Percentiles rank a stretch among this genome's conserved stretches.
These are phyloP conservation scores for Rhincodon typus DNA, from an alignment of 2,797 vertebrate species.

Conservation along the genomic window DNA sequence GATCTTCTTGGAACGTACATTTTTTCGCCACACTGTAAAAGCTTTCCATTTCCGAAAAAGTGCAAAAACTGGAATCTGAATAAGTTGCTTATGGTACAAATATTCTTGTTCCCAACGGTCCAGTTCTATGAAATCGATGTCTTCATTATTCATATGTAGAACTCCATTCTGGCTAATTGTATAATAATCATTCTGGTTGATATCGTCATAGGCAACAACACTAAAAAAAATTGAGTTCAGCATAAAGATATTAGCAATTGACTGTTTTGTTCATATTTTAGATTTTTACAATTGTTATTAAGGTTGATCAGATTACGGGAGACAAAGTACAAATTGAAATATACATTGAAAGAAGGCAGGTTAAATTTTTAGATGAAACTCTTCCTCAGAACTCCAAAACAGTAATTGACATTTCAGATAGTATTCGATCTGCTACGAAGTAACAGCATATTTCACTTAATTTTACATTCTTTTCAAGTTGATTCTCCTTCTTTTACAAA, in stretches of 20 bases:
- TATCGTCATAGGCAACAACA: slow-evolving; percentile 56
- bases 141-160: slow-evolving; percentile 46
- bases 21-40: slow-evolving; percentile 66
- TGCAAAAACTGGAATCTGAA: slow-evolving; percentile 66
- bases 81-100: slow-evolving; percentile 56
- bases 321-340: background rate
- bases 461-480: background rate
- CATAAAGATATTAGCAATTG: background rate
- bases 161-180: slow-evolving; percentile 59
- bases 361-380: background rate
- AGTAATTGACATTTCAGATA: no score
- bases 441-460: background rate
- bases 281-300: background rate
- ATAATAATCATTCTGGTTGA: slow-evolving; percentile 62
- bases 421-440: background rate
- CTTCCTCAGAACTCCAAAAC: background rate
- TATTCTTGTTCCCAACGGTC: slow-evolving; percentile 68
- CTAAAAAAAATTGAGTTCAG: slow-evolving; percentile 47
- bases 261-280: background rate
- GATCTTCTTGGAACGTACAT: slow-evolving; percentile 62
- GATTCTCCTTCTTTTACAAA: background rate
- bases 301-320: background rate
- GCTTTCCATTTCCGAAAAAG: slow-evolving; percentile 70
- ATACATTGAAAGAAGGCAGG: background rate
- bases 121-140: slow-evolving; percentile 52